Conservation (phyloP, 1,140 invertebrate genomes). For the Trachymyrmex cornetzi region DNA sequence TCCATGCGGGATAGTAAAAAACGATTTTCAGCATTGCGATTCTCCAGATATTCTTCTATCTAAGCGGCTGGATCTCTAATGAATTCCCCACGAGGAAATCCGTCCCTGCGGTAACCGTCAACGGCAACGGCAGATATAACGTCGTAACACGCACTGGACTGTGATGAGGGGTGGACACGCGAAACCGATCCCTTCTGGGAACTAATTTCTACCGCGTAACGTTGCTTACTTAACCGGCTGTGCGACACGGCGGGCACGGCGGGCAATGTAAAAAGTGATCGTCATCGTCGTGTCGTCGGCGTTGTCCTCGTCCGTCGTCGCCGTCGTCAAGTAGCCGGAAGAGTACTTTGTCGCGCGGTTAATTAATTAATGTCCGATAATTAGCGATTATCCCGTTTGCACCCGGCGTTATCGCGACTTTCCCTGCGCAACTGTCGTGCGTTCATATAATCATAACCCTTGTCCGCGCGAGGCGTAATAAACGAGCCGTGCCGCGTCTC, state of each 20-base stretch:
- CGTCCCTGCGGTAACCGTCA: slow-evolving; percentile 36
- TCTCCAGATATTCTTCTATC: neutral
- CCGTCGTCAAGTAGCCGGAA: slow-evolving; percentile 6
- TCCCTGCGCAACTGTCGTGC: slow-evolving; percentile 52
- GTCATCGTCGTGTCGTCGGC: slow-evolving; percentile 61
- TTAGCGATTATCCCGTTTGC: slow-evolving; percentile 72
- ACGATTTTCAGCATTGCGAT: slow-evolving; percentile 58
- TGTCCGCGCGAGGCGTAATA: slow-evolving; percentile 14
- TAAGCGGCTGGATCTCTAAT: neutral
- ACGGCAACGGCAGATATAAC: slow-evolving; percentile 77
- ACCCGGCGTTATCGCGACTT: slow-evolving; percentile 60
- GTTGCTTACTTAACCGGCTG: slow-evolving; percentile 65
- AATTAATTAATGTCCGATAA: slow-evolving; percentile 76
- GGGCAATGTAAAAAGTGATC: slow-evolving; percentile 66
- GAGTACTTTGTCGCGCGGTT: slow-evolving; percentile 53
- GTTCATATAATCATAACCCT: slow-evolving; percentile 49
- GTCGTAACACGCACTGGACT: slow-evolving; percentile 77
- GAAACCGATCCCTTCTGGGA: slow-evolving; percentile 81
- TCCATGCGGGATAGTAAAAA: neutral
- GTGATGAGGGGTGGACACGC: slow-evolving; percentile 83
- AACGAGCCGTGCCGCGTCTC: slow-evolving; percentile 30
- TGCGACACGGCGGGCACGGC: neutral
- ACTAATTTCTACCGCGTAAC: slow-evolving; percentile 77
- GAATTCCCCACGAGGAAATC: slow-evolving; percentile 57
- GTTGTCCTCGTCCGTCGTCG: neutral